These are phyloP conservation scores for Sinopyrophorus schimmeli DNA, from an alignment of 2,888 invertebrate species.

Conservation along the genomic window DNA sequence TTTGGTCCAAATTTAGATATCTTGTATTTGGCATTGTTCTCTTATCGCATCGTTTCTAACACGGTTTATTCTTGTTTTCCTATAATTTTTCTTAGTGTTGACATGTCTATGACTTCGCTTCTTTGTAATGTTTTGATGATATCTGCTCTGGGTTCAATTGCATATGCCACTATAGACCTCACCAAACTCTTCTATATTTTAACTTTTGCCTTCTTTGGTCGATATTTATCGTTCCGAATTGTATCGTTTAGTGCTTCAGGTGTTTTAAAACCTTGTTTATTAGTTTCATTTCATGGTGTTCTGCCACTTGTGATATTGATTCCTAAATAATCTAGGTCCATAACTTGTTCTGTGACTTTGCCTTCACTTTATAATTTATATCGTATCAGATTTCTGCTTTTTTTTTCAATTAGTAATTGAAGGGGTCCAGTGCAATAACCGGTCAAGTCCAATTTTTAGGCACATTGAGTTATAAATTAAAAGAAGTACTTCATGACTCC, in stretches of 20 bases:
- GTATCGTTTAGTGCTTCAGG: neutral
- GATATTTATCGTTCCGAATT: neutral
- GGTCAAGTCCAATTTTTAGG: too few species aligned
- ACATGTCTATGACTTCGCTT: too few species aligned
- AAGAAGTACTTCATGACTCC: too few species aligned
- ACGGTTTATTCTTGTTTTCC: too few species aligned
- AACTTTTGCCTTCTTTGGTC: neutral
- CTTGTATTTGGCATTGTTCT: too few species aligned
- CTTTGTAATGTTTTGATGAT: neutral
- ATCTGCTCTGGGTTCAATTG: neutral
- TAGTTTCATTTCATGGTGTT: neutral
- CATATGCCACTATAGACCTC: neutral
- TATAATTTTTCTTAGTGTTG: too few species aligned
- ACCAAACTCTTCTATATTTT: conserved; percentile 2
- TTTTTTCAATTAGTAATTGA: too few species aligned
- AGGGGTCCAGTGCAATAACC: too few species aligned
- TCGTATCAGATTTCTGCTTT: neutral
- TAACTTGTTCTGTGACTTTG: neutral
- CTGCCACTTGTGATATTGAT: neutral
- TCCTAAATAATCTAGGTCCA: neutral
- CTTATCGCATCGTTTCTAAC: too few species aligned
- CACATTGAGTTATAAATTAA: too few species aligned
- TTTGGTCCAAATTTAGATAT: neutral
- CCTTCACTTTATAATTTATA: conserved; percentile 1
- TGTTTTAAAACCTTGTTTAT: neutral